A percentile compares a stretch with the other conserved stretches of the same genome.
phyloP scores from a whole-genome alignment of 2,113 vertebrate genomes.

The Oreotrochilus melanogaster region DNA sequence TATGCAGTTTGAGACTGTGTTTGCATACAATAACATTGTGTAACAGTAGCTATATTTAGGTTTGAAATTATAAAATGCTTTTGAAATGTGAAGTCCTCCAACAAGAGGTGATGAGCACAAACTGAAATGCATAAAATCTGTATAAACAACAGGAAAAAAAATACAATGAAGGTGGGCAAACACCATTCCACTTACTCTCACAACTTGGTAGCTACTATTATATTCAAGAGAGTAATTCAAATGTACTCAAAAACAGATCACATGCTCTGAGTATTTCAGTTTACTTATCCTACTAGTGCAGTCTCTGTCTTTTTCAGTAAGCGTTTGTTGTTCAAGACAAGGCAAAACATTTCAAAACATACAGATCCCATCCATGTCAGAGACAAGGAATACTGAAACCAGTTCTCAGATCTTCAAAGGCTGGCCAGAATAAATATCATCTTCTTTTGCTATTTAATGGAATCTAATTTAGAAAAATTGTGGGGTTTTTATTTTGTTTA shows the following conservation, averaged over 20 bases:
- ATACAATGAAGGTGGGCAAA: accelerated
- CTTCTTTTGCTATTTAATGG: neutral
- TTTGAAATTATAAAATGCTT: neutral
- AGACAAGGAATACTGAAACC: neutral
- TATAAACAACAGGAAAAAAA: neutral
- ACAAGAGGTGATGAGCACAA: neutral
- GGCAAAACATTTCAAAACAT: neutral
- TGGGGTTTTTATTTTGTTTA: neutral
- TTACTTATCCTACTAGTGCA: neutral
- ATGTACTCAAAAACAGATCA: neutral
- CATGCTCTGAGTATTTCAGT: neutral
- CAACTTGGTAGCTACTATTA: neutral
- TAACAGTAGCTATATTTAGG: neutral
- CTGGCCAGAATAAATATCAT: accelerated
- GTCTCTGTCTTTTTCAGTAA: neutral
- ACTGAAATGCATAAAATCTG: neutral
- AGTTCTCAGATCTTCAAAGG: neutral
- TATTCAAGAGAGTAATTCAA: neutral
- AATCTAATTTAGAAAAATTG: neutral
- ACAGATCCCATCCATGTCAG: neutral
- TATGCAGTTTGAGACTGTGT: neutral
- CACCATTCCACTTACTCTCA: neutral
- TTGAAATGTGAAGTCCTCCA: neutral
- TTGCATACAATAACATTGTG: neutral
- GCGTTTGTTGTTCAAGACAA: neutral